A percentile compares a stretch with the other conserved stretches of the same genome.
Evolutionary conservation across 1,140 invertebrate genomes (phyloP).

Genomic region (Chironomus tepperi): DNA sequence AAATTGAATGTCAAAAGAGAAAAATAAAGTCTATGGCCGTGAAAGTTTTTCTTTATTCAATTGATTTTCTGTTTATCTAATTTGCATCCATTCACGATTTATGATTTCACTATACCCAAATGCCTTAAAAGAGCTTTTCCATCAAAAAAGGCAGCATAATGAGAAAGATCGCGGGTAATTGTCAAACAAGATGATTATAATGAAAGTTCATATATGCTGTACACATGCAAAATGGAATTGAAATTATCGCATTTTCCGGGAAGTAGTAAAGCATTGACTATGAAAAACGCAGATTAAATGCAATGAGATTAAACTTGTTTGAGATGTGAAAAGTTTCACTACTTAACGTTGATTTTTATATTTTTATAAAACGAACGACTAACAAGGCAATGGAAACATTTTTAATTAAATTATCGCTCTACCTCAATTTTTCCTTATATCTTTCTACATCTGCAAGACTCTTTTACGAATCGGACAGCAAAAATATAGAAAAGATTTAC

Average conservation of each 20-base stretch:
- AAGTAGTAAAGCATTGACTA: background rate
- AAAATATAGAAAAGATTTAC: no score
- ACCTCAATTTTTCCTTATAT: no score
- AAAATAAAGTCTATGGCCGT: background rate
- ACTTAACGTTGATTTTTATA: background rate
- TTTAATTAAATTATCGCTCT: background rate
- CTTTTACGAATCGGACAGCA: no score
- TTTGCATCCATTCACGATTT: background rate
- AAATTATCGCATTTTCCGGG: background rate
- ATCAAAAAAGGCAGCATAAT: background rate
- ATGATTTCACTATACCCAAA: background rate
- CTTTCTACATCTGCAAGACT: no score
- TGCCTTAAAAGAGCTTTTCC: background rate
- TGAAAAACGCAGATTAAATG: background rate
- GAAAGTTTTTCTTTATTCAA: background rate
- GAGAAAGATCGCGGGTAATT: background rate
- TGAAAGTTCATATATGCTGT: no score
- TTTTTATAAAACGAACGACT: background rate
- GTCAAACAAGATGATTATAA: background rate
- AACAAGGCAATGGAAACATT: background rate
- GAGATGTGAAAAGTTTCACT: background rate
- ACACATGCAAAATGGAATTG: background rate
- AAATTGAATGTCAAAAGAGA: background rate
- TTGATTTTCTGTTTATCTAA: background rate
- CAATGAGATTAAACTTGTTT: slow-evolving; percentile 2